These are phyloP conservation scores for Tiliacea aurago DNA, from an alignment of 2,888 invertebrate species.

Conservation along the genomic window DNA sequence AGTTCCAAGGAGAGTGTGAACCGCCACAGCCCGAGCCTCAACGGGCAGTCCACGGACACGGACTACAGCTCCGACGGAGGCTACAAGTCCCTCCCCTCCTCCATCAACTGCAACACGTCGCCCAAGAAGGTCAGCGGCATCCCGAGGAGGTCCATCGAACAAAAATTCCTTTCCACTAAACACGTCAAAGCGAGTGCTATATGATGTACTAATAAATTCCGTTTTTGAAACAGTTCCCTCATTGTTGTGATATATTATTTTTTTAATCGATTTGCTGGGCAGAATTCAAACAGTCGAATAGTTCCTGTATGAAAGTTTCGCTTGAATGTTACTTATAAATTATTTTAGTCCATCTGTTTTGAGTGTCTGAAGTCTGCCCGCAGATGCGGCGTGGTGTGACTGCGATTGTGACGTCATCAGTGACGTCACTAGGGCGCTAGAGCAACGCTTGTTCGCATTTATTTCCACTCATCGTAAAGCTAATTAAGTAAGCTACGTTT, in stretches of 20 bases:
- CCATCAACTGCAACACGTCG: constrained; percentile 85
- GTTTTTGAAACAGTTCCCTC: constrained; percentile 66
- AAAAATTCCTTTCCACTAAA: constrained; percentile 85
- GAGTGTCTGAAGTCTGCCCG: constrained; percentile 56
- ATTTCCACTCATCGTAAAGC: constrained; percentile 79
- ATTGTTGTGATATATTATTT: constrained; percentile 63
- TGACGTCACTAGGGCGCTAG: constrained; percentile 66
- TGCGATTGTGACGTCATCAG: constrained; percentile 51
- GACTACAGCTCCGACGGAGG: constrained; percentile 89
- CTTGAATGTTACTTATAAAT: constrained; percentile 46
- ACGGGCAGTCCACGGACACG: constrained; percentile 87
- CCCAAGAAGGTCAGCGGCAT: constrained; percentile 88
- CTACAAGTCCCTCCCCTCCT: constrained; percentile 89
- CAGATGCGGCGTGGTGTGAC: constrained; percentile 67
- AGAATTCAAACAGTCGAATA: constrained; percentile 56
- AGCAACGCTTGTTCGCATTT: constrained; percentile 86
- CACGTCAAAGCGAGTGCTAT: constrained; percentile 87
- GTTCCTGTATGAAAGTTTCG: constrained; percentile 50
- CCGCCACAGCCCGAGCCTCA: constrained; percentile 85
- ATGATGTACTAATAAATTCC: constrained; percentile 67
- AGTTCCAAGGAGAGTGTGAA: constrained; percentile 86
- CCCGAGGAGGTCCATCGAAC: constrained; percentile 86
- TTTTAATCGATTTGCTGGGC: constrained; percentile 47
- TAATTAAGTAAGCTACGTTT: constrained; percentile 83
- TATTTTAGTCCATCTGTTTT: constrained; percentile 52